phyloP scores from a whole-genome alignment of 2,113 vertebrate species.

The Boleophthalmus pectinirostris region DNA sequence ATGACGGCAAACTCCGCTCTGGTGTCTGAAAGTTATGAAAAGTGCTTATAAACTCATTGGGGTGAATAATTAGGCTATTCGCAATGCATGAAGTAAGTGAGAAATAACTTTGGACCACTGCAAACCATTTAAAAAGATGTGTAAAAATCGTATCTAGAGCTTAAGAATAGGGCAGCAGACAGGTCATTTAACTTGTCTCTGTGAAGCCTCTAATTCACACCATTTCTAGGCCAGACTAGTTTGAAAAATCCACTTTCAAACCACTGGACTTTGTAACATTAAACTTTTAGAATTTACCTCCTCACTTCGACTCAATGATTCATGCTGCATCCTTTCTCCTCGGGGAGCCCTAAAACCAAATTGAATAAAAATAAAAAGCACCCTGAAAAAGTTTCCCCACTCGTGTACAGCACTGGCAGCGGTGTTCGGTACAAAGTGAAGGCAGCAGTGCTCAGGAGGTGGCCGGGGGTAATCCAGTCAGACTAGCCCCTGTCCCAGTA shows the following conservation, averaged over 20 bases:
- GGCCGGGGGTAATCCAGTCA: conserved; percentile 42
- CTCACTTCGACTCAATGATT: conserved; percentile 17
- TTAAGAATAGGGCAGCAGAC: too few relatives aligned
- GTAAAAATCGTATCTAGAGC: too few relatives aligned
- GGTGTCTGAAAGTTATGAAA: too few relatives aligned
- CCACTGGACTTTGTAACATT: conserved; percentile 34
- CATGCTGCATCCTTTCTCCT: conserved; percentile 23
- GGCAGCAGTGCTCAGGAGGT: conserved; percentile 36
- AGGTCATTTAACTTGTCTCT: not conserved
- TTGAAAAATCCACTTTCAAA: not conserved
- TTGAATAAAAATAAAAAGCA: conserved; percentile 31
- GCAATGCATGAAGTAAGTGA: too few relatives aligned
- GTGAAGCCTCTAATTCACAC: not conserved
- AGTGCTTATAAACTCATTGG: too few relatives aligned
- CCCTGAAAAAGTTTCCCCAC: conserved; percentile 39
- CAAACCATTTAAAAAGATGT: too few relatives aligned
- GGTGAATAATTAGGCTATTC: too few relatives aligned
- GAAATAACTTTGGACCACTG: too few relatives aligned
- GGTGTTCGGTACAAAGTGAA: conserved; percentile 51
- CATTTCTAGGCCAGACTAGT: not conserved
- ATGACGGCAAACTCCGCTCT: too few relatives aligned
- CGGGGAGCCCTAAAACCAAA: conserved; percentile 43
- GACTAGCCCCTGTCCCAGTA: conserved; percentile 33
- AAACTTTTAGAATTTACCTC: conserved; percentile 28
- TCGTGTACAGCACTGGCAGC: conserved; percentile 54